Conservation (phyloP, 1,140 invertebrate genomes). For the Drosophila teissieri region DNA sequence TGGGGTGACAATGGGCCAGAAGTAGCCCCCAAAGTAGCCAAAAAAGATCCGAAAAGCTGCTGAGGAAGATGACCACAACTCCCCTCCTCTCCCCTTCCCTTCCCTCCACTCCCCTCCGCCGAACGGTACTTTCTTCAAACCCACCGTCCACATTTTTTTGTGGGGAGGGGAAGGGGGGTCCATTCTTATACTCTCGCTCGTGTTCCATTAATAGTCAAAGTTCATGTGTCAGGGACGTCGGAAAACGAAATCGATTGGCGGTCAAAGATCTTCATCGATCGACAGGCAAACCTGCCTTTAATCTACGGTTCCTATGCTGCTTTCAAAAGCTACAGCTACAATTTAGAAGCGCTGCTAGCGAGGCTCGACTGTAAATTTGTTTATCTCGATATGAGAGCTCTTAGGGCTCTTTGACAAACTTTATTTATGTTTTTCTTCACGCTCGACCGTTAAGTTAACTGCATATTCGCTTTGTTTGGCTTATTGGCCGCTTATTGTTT, state of each 20-base stretch:
- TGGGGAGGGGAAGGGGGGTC: neutral
- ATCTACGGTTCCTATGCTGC: neutral
- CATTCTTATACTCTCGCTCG: constrained; percentile 27
- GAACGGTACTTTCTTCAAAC: constrained; percentile 62
- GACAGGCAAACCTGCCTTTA: constrained; percentile 4
- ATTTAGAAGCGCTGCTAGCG: neutral
- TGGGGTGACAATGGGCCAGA: constrained; percentile 49
- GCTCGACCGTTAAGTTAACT: constrained; percentile 79
- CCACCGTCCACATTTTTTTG: neutral
- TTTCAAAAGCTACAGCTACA: too few species aligned
- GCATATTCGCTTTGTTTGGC: constrained; percentile 76
- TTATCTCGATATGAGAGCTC: constrained; percentile 33
- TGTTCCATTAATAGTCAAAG: constrained; percentile 59
- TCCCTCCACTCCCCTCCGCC: neutral
- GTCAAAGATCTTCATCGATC: constrained; percentile 14
- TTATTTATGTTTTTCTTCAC: constrained; percentile 80
- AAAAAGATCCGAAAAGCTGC: constrained; percentile 19
- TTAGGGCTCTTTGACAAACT: constrained; percentile 39
- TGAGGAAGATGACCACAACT: constrained; percentile 5
- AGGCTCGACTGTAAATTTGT: constrained; percentile 29
- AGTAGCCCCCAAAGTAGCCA: constrained; percentile 34
- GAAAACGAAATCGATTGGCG: constrained; percentile 63
- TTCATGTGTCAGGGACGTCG: constrained; percentile 63
- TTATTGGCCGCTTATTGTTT: constrained; percentile 79
- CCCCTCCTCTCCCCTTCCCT: neutral